Evolutionary conservation across 2,888 invertebrate species (phyloP), one percentile per base, ranked within the genome.

Genomic region (Erpobdella octoculata): DNA sequence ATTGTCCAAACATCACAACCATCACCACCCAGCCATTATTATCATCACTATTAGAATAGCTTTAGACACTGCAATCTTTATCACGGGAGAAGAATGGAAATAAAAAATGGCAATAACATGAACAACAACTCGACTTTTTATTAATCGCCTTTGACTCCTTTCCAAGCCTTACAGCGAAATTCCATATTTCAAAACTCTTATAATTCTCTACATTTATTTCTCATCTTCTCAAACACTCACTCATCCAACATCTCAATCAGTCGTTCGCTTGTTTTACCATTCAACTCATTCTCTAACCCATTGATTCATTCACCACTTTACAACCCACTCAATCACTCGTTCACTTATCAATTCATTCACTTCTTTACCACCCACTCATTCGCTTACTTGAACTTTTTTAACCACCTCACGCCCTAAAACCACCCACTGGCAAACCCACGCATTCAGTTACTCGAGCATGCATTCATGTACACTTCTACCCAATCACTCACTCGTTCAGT

Each of bases 181-280:
- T 28, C 53, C 21, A 28, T 53, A 53, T 53, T 53, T 53, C 53
- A 53, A 53, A n/a, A n/a, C n/a, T n/a, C n/a, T n/a, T n/a, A 53
- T 53, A 53, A 53, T 28, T 53, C 53, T 21, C 53, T 28, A 25
- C 53, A 53, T 53, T 53, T 53, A 53, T 53, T 53, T 15, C n/a
- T 21, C n/a, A n/a, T n/a, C n/a, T n/a, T n/a, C n/a, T 8, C 53
- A 8, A 31, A 35, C 9, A 35, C 33, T 62, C 62, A 62, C 33
- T 62, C 31, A 2, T 62, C 31, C 35, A 62, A 9, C 12, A 1
- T n/a, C 1, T 8, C 62, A 21, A 33, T 31, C 62, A 31, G 28
- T 12, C 31, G 33, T 62, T n/a, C 62, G 33, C 15, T 31, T 1
- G 33, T 59, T 58, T 58, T n/a, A n/a, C n/a, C 53, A 53, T 53